Conservation (phyloP, 2,113 vertebrate species). For the Meleagris gallopavo region DNA sequence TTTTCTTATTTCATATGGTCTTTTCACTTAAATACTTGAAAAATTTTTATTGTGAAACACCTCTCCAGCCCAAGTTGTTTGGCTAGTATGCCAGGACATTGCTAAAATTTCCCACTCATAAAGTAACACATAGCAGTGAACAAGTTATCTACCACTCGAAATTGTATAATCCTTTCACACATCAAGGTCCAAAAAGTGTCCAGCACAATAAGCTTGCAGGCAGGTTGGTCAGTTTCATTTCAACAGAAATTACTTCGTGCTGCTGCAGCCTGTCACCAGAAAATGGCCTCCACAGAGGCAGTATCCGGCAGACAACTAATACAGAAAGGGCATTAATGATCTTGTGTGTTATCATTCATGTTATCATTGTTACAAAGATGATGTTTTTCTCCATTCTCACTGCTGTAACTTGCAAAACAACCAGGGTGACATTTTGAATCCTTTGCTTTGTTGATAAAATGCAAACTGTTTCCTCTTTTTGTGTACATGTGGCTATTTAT, state of each 20-base stretch:
- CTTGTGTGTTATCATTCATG: background rate
- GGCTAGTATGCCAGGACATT: background rate
- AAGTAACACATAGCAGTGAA: background rate
- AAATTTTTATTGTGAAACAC: background rate
- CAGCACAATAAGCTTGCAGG: background rate
- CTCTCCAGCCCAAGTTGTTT: background rate
- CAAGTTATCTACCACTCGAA: background rate
- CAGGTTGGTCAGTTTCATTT: background rate
- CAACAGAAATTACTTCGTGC: background rate
- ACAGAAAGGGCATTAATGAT: background rate
- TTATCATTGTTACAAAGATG: background rate
- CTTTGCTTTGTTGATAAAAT: conserved; percentile 21
- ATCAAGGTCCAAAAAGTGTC: background rate
- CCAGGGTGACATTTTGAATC: background rate
- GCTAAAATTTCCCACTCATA: background rate
- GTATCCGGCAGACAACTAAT: background rate
- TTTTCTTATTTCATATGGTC: background rate
- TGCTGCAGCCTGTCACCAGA: background rate
- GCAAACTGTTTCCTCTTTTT: conserved; percentile 21
- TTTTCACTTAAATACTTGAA: background rate
- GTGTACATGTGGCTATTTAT: background rate
- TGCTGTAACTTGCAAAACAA: background rate
- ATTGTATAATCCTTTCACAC: background rate
- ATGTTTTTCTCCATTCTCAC: background rate
- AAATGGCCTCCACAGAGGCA: background rate